Conservation (phyloP, 92 coral and sea anemone species). For the Bergia puertoricense region DNA sequence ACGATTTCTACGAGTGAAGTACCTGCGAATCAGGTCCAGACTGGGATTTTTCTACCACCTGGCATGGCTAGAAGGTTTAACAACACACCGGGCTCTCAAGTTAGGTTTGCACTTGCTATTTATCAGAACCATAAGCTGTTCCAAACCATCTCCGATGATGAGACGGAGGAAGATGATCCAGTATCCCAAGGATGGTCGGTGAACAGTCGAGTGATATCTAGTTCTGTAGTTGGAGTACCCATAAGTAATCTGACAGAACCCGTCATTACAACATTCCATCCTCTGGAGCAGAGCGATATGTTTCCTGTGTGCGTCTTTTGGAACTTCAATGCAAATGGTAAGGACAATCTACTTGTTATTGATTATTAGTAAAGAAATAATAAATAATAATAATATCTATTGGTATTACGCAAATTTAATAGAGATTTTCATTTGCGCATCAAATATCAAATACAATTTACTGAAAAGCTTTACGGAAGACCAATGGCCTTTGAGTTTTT, state of each 20-base stretch:
- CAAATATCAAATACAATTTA: too few relatives aligned
- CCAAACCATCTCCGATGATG: conserved; percentile 48
- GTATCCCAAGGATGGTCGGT: neutral
- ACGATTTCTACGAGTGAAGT: conserved; percentile 42
- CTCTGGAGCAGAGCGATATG: conserved; percentile 30
- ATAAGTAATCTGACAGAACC: conserved; percentile 44
- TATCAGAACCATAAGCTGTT: conserved; percentile 78
- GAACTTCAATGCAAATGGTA: conserved; percentile 43
- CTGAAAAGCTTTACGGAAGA: too few relatives aligned
- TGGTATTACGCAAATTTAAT: too few relatives aligned
- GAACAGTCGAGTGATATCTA: conserved; percentile 49
- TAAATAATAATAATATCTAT: neutral
- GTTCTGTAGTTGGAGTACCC: conserved; percentile 40
- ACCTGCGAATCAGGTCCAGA: conserved; percentile 52
- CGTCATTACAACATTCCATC: conserved; percentile 31
- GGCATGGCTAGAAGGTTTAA: conserved; percentile 37
- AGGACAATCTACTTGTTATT: neutral
- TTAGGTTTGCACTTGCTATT: conserved; percentile 68
- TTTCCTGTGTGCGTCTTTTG: conserved; percentile 58
- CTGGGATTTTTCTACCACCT: conserved; percentile 60
- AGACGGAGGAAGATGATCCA: conserved; percentile 20
- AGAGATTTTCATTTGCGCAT: too few relatives aligned
- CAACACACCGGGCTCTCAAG: conserved; percentile 4
- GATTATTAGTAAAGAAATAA: too few relatives aligned
- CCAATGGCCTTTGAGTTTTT: too few relatives aligned